Evolutionary conservation across 2,113 vertebrate species (phyloP), one percentile per base, ranked within the genome.

Genomic region (Mesitornis unicolor): DNA sequence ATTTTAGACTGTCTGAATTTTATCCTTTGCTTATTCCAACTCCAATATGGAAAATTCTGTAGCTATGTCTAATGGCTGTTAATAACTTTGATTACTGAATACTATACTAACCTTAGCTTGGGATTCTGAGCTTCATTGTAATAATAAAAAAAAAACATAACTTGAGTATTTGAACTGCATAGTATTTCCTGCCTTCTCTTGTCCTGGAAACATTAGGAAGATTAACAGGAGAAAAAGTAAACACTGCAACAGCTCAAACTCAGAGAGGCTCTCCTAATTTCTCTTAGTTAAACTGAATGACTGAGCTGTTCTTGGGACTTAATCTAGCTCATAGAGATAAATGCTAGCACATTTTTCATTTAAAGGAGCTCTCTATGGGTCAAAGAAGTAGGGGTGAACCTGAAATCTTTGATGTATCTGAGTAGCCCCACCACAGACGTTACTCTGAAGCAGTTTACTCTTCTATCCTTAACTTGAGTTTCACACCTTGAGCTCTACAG

Each of bases 401-500:
- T 74, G 45, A 63, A 45, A 80, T 10, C 3, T 63, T 90, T 83
- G 35, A 16, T 12, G 28, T 0, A 0, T 65, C 11, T 40, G 9
- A 70, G 6, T 33, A 77, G 11, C 9, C 24, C 11, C 13, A 40
- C 9, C 13, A 43, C 8, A 70, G 16, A 14, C 33, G 78, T 94
- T 95, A 53, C n/a, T 71, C 36, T 89, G 71, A 84, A 79, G 28
- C 7, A 83, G 59, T 13, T 91, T 92, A 57, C 87, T 87, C 50
- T 74, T n/a, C 53, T 64, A 87, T 60, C 47, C 56, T 87, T 91
- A 84, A 90, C 70, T 92, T 84, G 31, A 54, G 59, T 88, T 89
- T 96, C 95, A 59, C 36, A 91, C 47, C 95, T 93, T 95, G 68
- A 93, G 47, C 67, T 95, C 94, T 84, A 61, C 80, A 89, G 59